A percentile compares a stretch with the other conserved stretches of the same genome.
Conservation (phyloP, 2,113 vertebrate species). For the Enhydra lutris region DNA sequence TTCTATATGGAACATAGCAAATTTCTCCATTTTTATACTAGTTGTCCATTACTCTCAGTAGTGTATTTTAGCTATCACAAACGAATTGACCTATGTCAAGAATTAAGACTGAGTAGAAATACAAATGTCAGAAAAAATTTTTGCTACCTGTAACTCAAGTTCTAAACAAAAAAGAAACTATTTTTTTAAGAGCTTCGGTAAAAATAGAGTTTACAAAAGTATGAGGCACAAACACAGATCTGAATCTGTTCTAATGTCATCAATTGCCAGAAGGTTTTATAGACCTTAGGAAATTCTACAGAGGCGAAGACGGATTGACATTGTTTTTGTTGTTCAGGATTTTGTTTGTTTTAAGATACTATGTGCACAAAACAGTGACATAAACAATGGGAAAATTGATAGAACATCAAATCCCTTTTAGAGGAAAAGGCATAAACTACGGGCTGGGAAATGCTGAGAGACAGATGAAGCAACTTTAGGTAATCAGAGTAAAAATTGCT, state of each 20-base stretch:
- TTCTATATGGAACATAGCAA: not conserved
- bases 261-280: not conserved
- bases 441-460: constrained; percentile 70
- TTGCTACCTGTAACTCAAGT: not conserved
- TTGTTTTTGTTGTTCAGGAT: not conserved
- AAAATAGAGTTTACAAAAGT: not conserved
- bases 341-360: constrained; percentile 47
- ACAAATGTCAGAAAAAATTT: not conserved
- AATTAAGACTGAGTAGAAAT: not conserved
- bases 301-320: constrained; percentile 4
- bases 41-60: not conserved
- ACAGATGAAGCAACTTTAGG: constrained; percentile 73
- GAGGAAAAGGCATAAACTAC: constrained; percentile 57
- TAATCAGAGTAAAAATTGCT: constrained; percentile 81
- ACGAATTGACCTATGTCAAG: not conserved
- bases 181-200: not conserved
- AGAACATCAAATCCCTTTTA: constrained; percentile 62
- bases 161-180: constrained; percentile 9
- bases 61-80: constrained; percentile 3
- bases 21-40: not conserved
- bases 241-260: not conserved
- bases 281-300: constrained; percentile 4
- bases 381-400: constrained; percentile 50
- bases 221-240: not conserved
- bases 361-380: not conserved